Conservation (phyloP, 2,888 invertebrate species). For the Parnassius apollo region DNA sequence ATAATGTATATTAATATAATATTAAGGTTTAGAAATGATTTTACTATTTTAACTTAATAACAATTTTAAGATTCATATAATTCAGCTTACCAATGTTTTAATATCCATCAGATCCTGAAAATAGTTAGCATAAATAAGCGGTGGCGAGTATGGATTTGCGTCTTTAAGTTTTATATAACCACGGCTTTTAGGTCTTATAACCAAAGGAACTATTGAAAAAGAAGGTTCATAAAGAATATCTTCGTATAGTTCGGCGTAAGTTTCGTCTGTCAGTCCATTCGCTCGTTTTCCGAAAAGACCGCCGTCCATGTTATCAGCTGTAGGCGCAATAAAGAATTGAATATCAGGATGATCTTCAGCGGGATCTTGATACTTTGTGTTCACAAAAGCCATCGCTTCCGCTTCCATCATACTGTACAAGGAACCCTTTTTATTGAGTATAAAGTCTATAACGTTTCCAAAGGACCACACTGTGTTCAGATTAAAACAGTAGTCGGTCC, state of each 20-base stretch:
- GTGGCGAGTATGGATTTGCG: slow-evolving; percentile 85
- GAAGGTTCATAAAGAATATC: slow-evolving; percentile 85
- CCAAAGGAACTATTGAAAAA: slow-evolving; percentile 84
- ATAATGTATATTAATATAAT: too few species aligned
- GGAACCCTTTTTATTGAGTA: slow-evolving; percentile 82
- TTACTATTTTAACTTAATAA: too few species aligned
- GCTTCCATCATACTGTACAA: slow-evolving; percentile 89
- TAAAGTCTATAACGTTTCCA: slow-evolving; percentile 83
- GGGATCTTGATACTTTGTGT: slow-evolving; percentile 85
- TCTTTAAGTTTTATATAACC: slow-evolving; percentile 86
- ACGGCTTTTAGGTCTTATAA: slow-evolving; percentile 87
- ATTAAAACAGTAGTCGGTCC: slow-evolving; percentile 84
- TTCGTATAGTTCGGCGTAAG: slow-evolving; percentile 86
- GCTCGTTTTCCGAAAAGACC: slow-evolving; percentile 87
- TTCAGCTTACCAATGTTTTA: slow-evolving; percentile 81
- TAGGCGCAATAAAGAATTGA: slow-evolving; percentile 87
- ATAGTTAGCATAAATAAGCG: slow-evolving; percentile 94
- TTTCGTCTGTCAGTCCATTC: slow-evolving; percentile 84
- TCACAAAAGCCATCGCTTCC: slow-evolving; percentile 90
- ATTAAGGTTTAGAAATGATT: too few species aligned
- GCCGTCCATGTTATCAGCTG: slow-evolving; percentile 89
- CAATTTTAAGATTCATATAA: too few species aligned
- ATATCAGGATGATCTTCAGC: slow-evolving; percentile 88
- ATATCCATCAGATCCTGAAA: slow-evolving; percentile 87
- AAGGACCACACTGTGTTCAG: slow-evolving; percentile 83